phyloP scores from a whole-genome alignment of 2,113 vertebrate genomes.

The Halichoerus grypus region DNA sequence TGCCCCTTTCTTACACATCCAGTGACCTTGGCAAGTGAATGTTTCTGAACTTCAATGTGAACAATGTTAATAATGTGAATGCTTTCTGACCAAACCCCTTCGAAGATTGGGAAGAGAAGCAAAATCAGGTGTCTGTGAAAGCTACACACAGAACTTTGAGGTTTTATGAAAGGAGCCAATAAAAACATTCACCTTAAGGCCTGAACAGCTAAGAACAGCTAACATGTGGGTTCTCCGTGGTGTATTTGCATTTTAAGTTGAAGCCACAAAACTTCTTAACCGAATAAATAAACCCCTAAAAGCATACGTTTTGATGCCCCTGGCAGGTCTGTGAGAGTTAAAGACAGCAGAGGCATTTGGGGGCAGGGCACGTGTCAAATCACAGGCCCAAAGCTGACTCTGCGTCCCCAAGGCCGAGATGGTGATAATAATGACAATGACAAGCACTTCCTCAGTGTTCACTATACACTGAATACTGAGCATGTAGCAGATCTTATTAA shows the following conservation, averaged over 20 bases:
- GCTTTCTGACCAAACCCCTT: neutral
- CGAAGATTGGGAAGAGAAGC: neutral
- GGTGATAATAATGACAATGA: neutral
- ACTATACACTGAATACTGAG: neutral
- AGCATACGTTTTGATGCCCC: neutral
- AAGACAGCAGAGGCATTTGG: neutral
- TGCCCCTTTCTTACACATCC: neutral
- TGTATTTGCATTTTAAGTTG: neutral
- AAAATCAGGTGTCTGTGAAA: neutral
- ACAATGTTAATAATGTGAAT: neutral
- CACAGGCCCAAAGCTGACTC: neutral
- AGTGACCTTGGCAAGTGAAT: neutral
- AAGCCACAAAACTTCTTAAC: neutral
- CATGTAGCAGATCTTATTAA: neutral
- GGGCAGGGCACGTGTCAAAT: neutral
- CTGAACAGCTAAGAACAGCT: neutral
- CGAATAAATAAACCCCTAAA: neutral
- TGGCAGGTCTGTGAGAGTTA: neutral
- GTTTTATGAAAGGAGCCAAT: neutral
- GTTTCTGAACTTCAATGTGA: neutral
- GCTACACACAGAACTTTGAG: neutral
- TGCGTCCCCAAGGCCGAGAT: neutral
- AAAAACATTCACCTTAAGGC: neutral
- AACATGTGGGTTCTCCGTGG: neutral
- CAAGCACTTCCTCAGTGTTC: neutral